Evolutionary conservation across 2,888 invertebrate genomes (phyloP), one percentile per base, ranked within the genome.

Genomic region (Lomographa bimaculata): DNA sequence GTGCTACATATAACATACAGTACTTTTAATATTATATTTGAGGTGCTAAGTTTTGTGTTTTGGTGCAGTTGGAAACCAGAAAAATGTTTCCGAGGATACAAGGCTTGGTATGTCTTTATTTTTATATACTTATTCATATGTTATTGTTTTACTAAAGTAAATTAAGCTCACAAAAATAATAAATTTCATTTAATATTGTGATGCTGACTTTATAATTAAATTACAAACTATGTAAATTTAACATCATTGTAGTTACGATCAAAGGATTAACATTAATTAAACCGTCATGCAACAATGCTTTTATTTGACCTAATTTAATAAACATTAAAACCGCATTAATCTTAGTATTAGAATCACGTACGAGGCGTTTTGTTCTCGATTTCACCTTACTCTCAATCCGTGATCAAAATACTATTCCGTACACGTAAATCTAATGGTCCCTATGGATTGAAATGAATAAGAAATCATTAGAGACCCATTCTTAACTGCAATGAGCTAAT

Each of bases 41-140:
- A 46, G 48, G 65, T 67, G 60, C n/a, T 49, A 57, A 57, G 63
- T 64, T 63, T 63, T 35, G 16, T 26, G 50, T 60, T 57, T 64
- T 64, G 64, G 62, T 60, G 27, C 9, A 34, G 50, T 60, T 58
- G 64, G 54, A 41, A 47, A 25, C 41, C 33, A 35, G 18, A 28
- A 79, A 68, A 52, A 89, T 89, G 87, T 86, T 89, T 70, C 87
- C 87, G 21, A 79, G 84, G 78, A 84, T 87, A 54, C 87, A 89
- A 54, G 86, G 86, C 65, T 64, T 89, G 86, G 87, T 89, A 50
- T 78, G 87, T 78, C 27, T 4, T 16, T 21, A 30, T 12, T 18
- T 16, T 20, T 20, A n/a, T 32, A 27, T 17, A n/a, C 25, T 16
- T 1, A 11, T 27, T 18, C n/a, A n/a, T n/a, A n/a, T n/a, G n/a